phyloP scores from a whole-genome alignment of 1,140 invertebrate species.

The Geopemphigus sp. region DNA sequence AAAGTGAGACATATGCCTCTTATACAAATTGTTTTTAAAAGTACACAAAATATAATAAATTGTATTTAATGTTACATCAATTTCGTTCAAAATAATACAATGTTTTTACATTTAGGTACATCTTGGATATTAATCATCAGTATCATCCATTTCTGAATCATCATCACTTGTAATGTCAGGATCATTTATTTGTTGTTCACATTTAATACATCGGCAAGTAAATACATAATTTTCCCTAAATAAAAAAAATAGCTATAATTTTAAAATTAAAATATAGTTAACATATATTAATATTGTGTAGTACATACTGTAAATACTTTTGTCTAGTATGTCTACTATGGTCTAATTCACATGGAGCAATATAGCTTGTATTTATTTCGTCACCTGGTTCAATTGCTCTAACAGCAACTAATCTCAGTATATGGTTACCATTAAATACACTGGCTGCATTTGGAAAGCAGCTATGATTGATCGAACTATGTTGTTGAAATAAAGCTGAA shows the following conservation, averaged over 20 bases:
- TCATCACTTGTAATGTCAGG: constrained; percentile 79
- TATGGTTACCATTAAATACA: constrained; percentile 82
- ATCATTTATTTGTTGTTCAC: constrained; percentile 69
- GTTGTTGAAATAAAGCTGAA: constrained; percentile 79
- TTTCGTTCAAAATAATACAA: not conserved
- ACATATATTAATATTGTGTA: not conserved
- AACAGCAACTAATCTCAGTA: constrained; percentile 72
- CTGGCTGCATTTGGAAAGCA: constrained; percentile 85
- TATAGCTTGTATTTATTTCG: constrained; percentile 88
- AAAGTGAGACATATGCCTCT: too few relatives aligned
- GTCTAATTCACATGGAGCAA: constrained; percentile 78
- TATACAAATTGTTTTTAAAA: too few relatives aligned
- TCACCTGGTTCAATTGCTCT: constrained; percentile 75
- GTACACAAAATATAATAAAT: too few relatives aligned
- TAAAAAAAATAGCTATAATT: constrained; percentile 41
- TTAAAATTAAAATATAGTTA: not conserved
- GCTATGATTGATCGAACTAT: constrained; percentile 90
- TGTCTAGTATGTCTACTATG: constrained; percentile 82
- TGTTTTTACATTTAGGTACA: not conserved
- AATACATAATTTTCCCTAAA: constrained; percentile 85
- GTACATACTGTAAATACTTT: constrained; percentile 64
- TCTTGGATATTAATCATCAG: not conserved
- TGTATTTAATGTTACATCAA: not conserved
- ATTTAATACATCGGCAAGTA: constrained; percentile 76
- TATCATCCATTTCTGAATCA: constrained; percentile 64